Evolutionary conservation across 2,797 vertebrate species (phyloP).

Genomic region (Strix occidentalis): DNA sequence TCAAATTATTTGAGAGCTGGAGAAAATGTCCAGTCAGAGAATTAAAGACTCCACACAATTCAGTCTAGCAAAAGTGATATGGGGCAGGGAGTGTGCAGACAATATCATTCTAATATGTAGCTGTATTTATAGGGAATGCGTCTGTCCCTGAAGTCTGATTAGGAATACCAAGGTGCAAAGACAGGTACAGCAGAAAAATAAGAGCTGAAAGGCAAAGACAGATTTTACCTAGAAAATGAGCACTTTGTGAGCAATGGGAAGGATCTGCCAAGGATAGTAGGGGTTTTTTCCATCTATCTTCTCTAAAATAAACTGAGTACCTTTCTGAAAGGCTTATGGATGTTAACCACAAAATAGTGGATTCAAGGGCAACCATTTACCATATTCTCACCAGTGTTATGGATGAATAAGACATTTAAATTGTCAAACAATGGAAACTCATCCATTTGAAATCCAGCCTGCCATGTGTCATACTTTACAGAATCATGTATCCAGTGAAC

Average conservation of each 20-base stretch:
- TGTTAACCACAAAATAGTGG: neutral
- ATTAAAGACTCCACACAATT: neutral
- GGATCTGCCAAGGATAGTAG: neutral
- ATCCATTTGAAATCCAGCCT: neutral
- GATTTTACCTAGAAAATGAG: neutral
- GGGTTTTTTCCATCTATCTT: accelerated
- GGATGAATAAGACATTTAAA: neutral
- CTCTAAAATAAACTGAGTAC: neutral
- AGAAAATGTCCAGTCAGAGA: neutral
- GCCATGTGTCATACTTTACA: accelerated
- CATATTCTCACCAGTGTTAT: neutral
- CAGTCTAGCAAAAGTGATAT: neutral
- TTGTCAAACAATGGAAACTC: neutral
- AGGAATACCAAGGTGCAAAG: neutral
- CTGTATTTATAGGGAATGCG: accelerated
- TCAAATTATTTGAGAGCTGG: neutral
- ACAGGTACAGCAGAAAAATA: neutral
- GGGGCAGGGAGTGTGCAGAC: neutral
- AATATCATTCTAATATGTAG: neutral
- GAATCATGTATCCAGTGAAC: neutral
- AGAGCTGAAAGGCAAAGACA: neutral
- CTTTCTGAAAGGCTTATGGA: neutral
- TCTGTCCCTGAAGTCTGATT: neutral
- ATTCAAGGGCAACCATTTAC: neutral
- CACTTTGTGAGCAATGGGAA: neutral